Evolutionary conservation across 2,113 vertebrate genomes (phyloP), one percentile per base, ranked within the genome.

Genomic region (Hemicordylus capensis): DNA sequence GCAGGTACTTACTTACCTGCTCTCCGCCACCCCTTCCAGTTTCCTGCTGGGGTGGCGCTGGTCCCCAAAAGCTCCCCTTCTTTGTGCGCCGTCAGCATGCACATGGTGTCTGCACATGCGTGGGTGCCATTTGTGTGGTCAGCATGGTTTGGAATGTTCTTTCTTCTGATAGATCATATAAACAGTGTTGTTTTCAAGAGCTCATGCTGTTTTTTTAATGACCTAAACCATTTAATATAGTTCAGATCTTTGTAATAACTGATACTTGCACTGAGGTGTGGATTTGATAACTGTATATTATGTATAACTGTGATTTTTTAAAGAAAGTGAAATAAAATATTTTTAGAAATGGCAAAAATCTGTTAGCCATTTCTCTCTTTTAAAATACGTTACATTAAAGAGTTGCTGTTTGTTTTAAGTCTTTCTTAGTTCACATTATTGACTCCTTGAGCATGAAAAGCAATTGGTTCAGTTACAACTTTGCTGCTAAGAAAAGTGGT

Each of bases 241-340:
- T 37, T 26, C 48, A 46, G 22, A 22, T 87, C 19, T 67, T 69
- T 81, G 28, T 81, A 72, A 72, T 83, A 83, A 26, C 34, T 42
- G 26, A 67, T 42, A 67, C 26, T 90, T 84, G 67, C 10, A 42
- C 81, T 26, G 70, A 15, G 2, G 56, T 48, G 22, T 88, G 22
- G 22, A n/a, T 90, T 85, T 88, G 1, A 5, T 2, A 17, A 58
- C 31, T 69, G 54, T 80, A 46, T 89, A 75, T 88, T 82, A 37
- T 14, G 77, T 63, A 74, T 44, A 2, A 80, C 79, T 89, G 86
- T 89, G 76, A 72, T 81, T 92, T 91, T 87, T 24, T 0, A 22
- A 44, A 2, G 72, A 90, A 63, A 20, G 15, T 64, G 59, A 84
- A 95, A 91, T 94, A 94, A 94, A 94, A 28, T n/a, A 28, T 0